Percentiles rank a stretch among this genome's conserved stretches.
Conservation (phyloP, 2,888 invertebrate genomes). For the Eupeodes latifasciatus region DNA sequence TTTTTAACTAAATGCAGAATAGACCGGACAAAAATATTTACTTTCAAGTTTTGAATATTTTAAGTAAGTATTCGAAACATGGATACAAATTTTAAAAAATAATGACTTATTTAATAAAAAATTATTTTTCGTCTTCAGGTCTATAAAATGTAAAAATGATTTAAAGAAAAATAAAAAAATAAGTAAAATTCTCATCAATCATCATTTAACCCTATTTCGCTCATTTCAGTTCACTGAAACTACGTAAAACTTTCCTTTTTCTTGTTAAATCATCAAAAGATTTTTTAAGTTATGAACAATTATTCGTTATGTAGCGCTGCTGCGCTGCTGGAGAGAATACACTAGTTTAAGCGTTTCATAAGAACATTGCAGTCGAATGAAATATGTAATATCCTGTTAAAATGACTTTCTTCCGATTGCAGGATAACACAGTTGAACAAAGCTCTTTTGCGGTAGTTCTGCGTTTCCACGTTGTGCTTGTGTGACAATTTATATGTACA, state of each 20-base stretch:
- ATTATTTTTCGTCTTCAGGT: too few relatives aligned
- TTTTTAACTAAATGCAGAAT: too few relatives aligned
- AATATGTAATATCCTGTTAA: constrained; percentile 59
- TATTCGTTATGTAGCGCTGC: not conserved
- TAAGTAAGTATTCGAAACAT: too few relatives aligned
- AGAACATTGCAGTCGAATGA: constrained; percentile 52
- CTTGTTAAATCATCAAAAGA: constrained; percentile 63
- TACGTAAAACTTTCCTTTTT: not conserved
- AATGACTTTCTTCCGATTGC: constrained; percentile 64
- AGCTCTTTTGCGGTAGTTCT: constrained; percentile 20
- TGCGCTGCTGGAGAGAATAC: not conserved
- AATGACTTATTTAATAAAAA: too few relatives aligned
- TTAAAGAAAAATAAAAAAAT: too few relatives aligned
- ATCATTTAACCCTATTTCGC: not conserved
- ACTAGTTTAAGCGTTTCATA: not conserved
- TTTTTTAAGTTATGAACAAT: constrained; percentile 61
- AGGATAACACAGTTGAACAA: constrained; percentile 44
- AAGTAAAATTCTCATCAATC: too few relatives aligned
- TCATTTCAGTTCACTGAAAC: not conserved
- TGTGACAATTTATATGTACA: not conserved
- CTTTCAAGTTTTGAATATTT: too few relatives aligned
- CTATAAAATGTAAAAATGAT: too few relatives aligned
- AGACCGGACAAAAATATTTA: too few relatives aligned
- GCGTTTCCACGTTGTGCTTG: not conserved
- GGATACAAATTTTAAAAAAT: too few relatives aligned